phyloP scores from a whole-genome alignment of 2,113 vertebrate genomes.

The Pelmatolapia mariae region DNA sequence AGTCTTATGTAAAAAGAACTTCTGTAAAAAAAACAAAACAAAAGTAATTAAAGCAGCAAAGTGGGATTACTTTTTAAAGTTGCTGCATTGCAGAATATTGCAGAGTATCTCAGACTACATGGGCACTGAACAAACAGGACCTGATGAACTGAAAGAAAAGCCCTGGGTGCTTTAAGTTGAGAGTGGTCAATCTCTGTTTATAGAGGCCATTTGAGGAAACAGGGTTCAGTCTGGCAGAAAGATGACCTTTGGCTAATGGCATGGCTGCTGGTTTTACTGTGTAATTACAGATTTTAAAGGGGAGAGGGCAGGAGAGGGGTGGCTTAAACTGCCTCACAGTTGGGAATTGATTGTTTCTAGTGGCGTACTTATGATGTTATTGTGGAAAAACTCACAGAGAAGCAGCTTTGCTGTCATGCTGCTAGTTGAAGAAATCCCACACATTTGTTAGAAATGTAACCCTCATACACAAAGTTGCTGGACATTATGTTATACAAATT shows the following conservation, averaged over 20 bases:
- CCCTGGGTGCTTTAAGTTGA: not conserved
- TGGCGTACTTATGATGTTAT: not conserved
- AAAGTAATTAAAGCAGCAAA: not conserved
- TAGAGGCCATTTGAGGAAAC: constrained; percentile 12
- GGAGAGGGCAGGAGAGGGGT: not conserved
- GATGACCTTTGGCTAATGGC: constrained; percentile 26
- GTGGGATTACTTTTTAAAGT: not conserved
- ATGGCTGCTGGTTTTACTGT: constrained; percentile 47
- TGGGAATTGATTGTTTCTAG: constrained; percentile 11
- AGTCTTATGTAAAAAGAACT: not conserved
- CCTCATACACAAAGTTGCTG: rapidly evolving
- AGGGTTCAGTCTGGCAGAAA: constrained; percentile 6
- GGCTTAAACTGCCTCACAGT: not conserved
- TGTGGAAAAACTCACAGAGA: constrained; percentile 22
- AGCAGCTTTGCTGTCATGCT: constrained; percentile 1
- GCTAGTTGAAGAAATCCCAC: not conserved
- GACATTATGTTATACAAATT: not conserved
- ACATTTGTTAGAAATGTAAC: not conserved
- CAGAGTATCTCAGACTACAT: not conserved
- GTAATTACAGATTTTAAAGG: constrained; percentile 39
- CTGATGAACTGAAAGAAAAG: not conserved
- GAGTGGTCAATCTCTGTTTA: not conserved
- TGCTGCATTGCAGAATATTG: not conserved
- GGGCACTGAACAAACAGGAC: not conserved
- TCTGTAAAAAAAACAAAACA: not conserved